These are phyloP conservation scores for Melanotaenia parkinsoni DNA, from an alignment of 2,797 vertebrate species.

Conservation along the genomic window DNA sequence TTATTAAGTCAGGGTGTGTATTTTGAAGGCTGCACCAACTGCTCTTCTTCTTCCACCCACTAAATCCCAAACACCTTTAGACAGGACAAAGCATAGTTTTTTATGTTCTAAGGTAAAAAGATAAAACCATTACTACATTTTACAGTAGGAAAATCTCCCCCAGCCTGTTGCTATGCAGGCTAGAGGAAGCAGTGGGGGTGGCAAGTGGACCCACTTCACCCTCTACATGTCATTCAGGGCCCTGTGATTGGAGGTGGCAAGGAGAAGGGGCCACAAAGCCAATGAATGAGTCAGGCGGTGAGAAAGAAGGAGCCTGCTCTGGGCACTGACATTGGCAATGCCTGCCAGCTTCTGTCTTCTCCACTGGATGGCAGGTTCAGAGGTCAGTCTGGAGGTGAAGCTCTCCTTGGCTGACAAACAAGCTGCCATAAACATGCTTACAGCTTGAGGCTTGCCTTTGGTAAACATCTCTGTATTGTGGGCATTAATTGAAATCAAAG, in stretches of 20 bases:
- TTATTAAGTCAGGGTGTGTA: not conserved
- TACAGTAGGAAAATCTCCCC: constrained; percentile 22
- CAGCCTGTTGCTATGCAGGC: constrained; percentile 78
- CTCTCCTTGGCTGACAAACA: constrained; percentile 81
- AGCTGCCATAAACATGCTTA: constrained; percentile 52
- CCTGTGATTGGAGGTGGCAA: constrained; percentile 78
- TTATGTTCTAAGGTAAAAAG: not conserved
- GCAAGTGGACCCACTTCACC: constrained; percentile 69
- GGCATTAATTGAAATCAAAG: constrained; percentile 20
- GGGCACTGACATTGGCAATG: constrained; percentile 79
- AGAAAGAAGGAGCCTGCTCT: constrained; percentile 77
- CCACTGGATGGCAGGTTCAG: constrained; percentile 80
- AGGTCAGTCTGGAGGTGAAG: constrained; percentile 82
- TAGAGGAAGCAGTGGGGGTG: constrained; percentile 54
- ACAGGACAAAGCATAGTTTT: constrained; percentile 8
- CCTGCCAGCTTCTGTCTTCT: constrained; percentile 84
- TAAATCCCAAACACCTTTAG: constrained; percentile 4
- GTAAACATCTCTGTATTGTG: constrained; percentile 5
- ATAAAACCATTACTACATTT: constrained; percentile 58
- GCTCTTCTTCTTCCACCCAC: not conserved
- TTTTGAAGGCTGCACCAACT: not conserved
- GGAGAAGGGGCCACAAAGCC: constrained; percentile 74
- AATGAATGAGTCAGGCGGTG: constrained; percentile 75
- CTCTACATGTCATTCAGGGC: constrained; percentile 83
- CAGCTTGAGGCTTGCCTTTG: constrained; percentile 33